Percentiles rank a stretch among this genome's conserved stretches.
Evolutionary conservation across 2,888 invertebrate species (phyloP).

Genomic region (Thecocarcelia acutangulata): DNA sequence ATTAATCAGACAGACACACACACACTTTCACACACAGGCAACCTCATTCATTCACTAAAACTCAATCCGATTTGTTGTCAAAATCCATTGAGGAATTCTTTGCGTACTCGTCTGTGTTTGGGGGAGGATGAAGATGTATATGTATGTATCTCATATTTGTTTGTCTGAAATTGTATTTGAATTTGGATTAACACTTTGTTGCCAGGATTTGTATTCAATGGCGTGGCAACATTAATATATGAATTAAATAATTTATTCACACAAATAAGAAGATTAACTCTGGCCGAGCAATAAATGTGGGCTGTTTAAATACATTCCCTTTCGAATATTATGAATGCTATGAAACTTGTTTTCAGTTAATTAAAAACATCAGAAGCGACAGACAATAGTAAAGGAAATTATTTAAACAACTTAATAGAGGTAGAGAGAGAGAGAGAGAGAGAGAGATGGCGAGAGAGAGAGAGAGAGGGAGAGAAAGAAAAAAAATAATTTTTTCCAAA

Average conservation of each 20-base stretch:
- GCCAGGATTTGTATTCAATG: conserved; percentile 35
- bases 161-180: conserved; percentile 43
- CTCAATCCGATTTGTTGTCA: conserved; percentile 37
- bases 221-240: conserved; percentile 49
- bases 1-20: conserved; percentile 13
- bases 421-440: too few species aligned
- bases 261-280: conserved; percentile 34
- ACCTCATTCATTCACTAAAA: background rate
- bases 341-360: conserved; percentile 15
- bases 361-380: background rate
- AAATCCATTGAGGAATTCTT: conserved; percentile 29
- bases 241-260: conserved; percentile 37
- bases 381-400: background rate
- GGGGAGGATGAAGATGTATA: conserved; percentile 15
- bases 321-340: conserved; percentile 35
- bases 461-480: too few species aligned
- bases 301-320: conserved; percentile 19
- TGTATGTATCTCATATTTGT: too few species aligned
- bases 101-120: conserved; percentile 14
- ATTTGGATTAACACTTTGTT: conserved; percentile 62
- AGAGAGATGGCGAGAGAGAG: too few species aligned
- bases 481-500: too few species aligned
- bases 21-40: background rate
- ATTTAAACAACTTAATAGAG: too few species aligned
- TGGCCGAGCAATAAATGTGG: background rate